Conservation (phyloP, 2,797 vertebrate genomes). For the Thalassophryne amazonica region DNA sequence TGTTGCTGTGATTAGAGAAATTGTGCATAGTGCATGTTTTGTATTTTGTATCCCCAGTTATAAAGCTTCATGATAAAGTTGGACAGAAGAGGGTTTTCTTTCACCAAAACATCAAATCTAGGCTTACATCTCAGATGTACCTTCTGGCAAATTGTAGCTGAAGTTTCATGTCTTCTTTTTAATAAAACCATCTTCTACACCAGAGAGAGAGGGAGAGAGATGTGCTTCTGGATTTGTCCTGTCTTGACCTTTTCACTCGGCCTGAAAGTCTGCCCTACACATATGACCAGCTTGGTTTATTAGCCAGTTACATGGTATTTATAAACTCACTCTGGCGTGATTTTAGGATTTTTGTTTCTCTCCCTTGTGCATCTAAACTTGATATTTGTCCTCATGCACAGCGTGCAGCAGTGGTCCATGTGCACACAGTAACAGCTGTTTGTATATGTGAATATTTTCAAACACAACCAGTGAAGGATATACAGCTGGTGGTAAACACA, state of each 20-base stretch:
- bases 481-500: conserved; percentile 71
- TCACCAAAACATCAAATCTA: too few species aligned
- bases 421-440: conserved; percentile 57
- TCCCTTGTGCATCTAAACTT: conserved; percentile 23
- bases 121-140: too few species aligned
- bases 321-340: conserved; percentile 52
- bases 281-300: conserved; percentile 37
- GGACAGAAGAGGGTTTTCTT: too few species aligned
- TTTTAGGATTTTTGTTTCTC: conserved; percentile 29
- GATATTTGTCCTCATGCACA: conserved; percentile 11
- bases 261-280: conserved; percentile 26
- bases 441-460: conserved; percentile 70
- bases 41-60: too few species aligned
- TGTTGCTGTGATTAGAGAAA: too few species aligned
- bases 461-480: conserved; percentile 68
- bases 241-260: conserved; percentile 14
- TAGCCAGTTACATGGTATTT: conserved; percentile 48
- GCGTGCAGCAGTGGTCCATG: conserved; percentile 8
- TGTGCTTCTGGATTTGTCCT: too few species aligned
- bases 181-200: too few species aligned
- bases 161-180: too few species aligned
- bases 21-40: too few species aligned
- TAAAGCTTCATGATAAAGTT: too few species aligned
- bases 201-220: too few species aligned
- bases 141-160: too few species aligned